Conservation (phyloP, 1,140 invertebrate species). For the Trachymyrmex septentrionalis region DNA sequence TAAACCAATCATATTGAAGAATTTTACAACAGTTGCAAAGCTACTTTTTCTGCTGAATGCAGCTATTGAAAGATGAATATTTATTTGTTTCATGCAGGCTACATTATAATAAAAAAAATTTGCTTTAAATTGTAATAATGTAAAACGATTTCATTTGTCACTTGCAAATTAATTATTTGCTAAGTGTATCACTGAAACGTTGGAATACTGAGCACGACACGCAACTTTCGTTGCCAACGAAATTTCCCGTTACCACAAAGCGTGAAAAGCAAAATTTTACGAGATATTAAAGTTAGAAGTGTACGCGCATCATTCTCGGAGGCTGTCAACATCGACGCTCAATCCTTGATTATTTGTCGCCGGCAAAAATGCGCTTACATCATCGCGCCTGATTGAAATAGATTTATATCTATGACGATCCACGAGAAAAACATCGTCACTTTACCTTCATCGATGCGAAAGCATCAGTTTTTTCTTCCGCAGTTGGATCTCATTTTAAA, state of each 20-base stretch:
- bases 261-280: neutral
- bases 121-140: no score
- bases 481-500: neutral
- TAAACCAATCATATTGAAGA: no score
- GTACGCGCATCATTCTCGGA: neutral
- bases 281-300: neutral
- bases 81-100: no score
- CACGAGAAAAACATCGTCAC: neutral
- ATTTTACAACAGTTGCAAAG: no score
- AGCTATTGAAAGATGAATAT: no score
- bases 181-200: neutral
- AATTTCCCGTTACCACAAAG: neutral
- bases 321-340: neutral
- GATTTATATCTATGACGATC: neutral
- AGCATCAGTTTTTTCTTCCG: neutral
- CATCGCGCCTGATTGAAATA: constrained; percentile 49
- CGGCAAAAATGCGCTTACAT: constrained; percentile 56
- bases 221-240: neutral
- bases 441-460: constrained; percentile 8
- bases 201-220: neutral
- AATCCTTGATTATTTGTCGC: constrained; percentile 33
- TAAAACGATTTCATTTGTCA: no score
- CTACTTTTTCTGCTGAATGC: no score
- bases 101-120: no score
- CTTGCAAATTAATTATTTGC: neutral